Conservation (phyloP, 2,888 invertebrate species). For the Oeneis ivallda region DNA sequence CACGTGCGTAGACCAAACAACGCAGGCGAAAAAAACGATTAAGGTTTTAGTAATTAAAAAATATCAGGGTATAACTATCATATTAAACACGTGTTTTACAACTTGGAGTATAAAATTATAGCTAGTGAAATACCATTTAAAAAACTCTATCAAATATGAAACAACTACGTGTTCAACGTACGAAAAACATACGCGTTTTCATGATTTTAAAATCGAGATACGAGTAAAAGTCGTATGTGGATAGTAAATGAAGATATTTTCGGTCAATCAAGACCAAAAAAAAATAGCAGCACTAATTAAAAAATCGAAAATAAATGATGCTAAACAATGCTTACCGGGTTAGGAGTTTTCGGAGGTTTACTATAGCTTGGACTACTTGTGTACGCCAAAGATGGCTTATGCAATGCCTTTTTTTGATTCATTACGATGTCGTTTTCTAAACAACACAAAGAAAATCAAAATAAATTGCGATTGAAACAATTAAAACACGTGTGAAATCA, state of each 20-base stretch:
- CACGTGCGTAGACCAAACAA: no score
- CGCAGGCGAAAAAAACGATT: no score
- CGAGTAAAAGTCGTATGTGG: neutral
- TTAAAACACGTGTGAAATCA: slow-evolving; percentile 7
- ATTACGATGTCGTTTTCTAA: slow-evolving; percentile 42
- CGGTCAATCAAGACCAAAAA: neutral
- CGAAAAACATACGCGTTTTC: neutral
- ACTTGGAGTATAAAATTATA: no score
- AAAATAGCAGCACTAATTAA: no score
- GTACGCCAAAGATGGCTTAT: slow-evolving; percentile 67
- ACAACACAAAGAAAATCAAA: slow-evolving; percentile 31
- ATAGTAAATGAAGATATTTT: no score
- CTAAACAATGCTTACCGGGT: slow-evolving; percentile 77
- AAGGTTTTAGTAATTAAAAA: no score
- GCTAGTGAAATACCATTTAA: no score
- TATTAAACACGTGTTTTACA: no score
- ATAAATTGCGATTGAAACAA: neutral
- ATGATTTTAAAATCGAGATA: neutral
- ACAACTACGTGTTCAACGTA: no score
- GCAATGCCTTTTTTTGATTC: slow-evolving; percentile 62
- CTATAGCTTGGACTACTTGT: slow-evolving; percentile 82
- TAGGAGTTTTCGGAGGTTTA: slow-evolving; percentile 83
- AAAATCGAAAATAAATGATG: neutral
- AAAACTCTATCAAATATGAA: no score
- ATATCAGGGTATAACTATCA: no score